Evolutionary conservation across 2,797 vertebrate genomes (phyloP).

Genomic region (Pantherophis vulpinus): DNA sequence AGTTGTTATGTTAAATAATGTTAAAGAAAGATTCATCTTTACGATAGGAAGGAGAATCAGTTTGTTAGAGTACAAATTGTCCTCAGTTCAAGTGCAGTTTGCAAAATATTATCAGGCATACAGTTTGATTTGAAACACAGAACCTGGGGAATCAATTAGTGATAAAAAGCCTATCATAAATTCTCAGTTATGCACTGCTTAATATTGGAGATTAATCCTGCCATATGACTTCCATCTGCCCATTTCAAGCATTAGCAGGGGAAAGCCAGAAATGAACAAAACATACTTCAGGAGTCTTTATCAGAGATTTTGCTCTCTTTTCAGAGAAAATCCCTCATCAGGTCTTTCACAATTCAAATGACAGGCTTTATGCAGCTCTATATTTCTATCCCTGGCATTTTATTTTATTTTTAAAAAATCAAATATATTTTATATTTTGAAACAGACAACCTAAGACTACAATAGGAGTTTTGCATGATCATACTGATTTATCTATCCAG

Average conservation of each 20-base stretch:
- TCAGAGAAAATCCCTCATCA: not conserved
- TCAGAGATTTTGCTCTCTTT: not conserved
- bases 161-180: not conserved
- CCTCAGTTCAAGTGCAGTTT: conserved; percentile 32
- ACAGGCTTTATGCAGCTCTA: not conserved
- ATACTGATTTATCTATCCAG: not conserved
- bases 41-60: conserved; percentile 11
- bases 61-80: conserved; percentile 35
- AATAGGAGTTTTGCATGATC: not conserved
- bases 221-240: not conserved
- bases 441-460: not conserved
- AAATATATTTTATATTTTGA: not conserved
- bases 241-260: not conserved
- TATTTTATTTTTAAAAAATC: not conserved
- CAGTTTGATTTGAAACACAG: conserved; percentile 39
- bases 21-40: conserved; percentile 40
- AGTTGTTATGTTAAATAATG: conserved; percentile 45
- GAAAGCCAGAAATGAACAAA: not conserved
- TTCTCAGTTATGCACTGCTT: not conserved
- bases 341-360: not conserved
- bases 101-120: conserved; percentile 39
- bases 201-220: not conserved
- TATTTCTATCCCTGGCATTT: not conserved
- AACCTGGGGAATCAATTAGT: not conserved
- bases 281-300: not conserved